These are phyloP conservation scores for Siderastrea siderea DNA, from an alignment of 92 coral and sea anemone genomes.

Conservation along the genomic window DNA sequence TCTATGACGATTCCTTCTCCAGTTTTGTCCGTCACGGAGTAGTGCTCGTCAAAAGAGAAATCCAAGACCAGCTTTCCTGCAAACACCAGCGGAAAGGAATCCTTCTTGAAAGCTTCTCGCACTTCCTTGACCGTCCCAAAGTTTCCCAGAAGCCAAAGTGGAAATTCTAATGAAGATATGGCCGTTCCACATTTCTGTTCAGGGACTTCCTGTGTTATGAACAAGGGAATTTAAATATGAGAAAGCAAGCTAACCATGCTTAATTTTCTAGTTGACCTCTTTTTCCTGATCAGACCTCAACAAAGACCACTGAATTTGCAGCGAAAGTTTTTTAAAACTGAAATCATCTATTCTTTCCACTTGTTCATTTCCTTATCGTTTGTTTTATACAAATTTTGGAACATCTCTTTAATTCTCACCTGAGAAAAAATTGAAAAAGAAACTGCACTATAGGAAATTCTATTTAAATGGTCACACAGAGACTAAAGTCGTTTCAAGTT, in stretches of 20 bases:
- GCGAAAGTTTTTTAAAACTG: too few species aligned
- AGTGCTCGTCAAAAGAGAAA: conserved; percentile 6
- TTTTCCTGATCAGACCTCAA: too few species aligned
- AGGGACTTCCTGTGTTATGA: conserved; percentile 1
- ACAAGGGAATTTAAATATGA: background rate
- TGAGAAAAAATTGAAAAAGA: too few species aligned
- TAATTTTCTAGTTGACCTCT: background rate
- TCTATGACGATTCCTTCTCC: conserved; percentile 31
- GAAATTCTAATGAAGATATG: conserved; percentile 9
- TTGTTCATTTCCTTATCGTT: too few species aligned
- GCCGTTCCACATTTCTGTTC: background rate
- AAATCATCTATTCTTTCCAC: too few species aligned
- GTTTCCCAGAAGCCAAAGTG: conserved; percentile 37
- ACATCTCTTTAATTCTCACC: too few species aligned
- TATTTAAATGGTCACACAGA: too few species aligned
- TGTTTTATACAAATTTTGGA: too few species aligned
- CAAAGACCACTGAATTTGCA: too few species aligned
- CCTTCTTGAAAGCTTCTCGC: background rate
- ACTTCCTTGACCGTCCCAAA: conserved; percentile 29
- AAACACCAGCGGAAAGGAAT: conserved; percentile 36
- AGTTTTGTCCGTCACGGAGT: conserved; percentile 14
- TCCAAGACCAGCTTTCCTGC: background rate
- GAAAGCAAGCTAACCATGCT: too few species aligned
- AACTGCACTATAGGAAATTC: too few species aligned
- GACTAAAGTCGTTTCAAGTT: too few species aligned